Evolutionary conservation across 2,797 vertebrate genomes (phyloP).

Genomic region (Falco columbarius): DNA sequence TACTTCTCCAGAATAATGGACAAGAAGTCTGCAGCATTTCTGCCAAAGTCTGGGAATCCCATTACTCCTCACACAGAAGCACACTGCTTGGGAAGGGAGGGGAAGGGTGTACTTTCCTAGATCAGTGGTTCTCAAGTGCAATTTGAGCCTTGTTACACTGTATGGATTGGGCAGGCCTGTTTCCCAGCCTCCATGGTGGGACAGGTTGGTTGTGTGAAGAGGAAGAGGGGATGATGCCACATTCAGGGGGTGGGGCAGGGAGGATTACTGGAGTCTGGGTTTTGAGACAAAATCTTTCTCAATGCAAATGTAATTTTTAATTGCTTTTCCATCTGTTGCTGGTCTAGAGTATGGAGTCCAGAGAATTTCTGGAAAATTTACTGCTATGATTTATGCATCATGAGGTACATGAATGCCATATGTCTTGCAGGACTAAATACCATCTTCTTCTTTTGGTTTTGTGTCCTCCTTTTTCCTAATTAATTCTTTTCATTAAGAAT

Average conservation of each 20-base stretch:
- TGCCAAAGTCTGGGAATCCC: background rate
- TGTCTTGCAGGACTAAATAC: background rate
- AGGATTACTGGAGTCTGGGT: background rate
- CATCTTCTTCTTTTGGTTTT: background rate
- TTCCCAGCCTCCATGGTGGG: fast-evolving
- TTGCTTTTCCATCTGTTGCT: background rate
- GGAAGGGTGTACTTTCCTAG: background rate
- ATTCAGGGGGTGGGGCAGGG: background rate
- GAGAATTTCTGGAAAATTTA: background rate
- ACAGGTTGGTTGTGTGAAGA: background rate
- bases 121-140: background rate
- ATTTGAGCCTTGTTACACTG: background rate
- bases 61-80: background rate
- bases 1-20: background rate
- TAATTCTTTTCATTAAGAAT: background rate
- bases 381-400: background rate
- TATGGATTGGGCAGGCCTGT: background rate
- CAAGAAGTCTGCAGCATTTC: background rate
- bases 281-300: background rate
- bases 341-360: background rate
- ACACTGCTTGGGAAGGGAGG: background rate
- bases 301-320: background rate
- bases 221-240: fast-evolving
- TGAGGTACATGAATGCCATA: background rate
- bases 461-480: background rate